Base-by-base conservation (phyloP, 2,888 invertebrate genomes). In the Hypolimnas misippus region DNA sequence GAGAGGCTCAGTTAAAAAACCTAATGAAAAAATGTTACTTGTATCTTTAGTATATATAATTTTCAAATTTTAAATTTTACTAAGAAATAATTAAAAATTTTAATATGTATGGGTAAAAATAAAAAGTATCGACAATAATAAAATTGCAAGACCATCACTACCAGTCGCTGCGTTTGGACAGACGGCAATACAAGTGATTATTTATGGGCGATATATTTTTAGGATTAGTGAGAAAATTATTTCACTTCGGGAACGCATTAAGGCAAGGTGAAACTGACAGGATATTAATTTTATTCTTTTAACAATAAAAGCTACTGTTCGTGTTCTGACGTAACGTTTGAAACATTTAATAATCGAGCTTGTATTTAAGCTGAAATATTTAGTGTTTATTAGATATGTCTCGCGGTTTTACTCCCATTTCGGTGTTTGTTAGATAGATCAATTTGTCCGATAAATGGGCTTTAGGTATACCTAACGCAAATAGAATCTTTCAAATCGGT, bases 161-260 rank as follows among this genome's bases (percentile, higher is more conserved):
- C n/a, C 46, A 50, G 72, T 75, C 72, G 83, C 74, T 63, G 73
- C 83, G 83, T 83, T 87, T 85, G 78, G 84, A 88, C 87, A 83
- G 79, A 74, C 80, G 79, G 82, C 79, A 77, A 87, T 85, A 82
- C 80, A 73, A 74, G 76, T 72, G 79, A 79, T 86, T 83, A 90
- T 90, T 90, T 91, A 91, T 83, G 83, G 78, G 70, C 84, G 79
- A 84, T 86, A 89, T 89, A 89, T 89, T 84, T 91, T 87, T 83
- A 68, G 88, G 89, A 89, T 90, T 90, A 89, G 83, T 83, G 73
- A 77, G 83, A 79, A 91, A 89, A 90, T 91, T 85, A 90, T 89
- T 89, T 89, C 81, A 89, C 84, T 70, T 83, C 79, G 76, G 77
- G 77, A 79, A 75, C 81, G 81, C 74, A 76, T 84, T 81, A 81